Conservation (phyloP, 1,140 invertebrate species). For the Bombus ignitus region DNA sequence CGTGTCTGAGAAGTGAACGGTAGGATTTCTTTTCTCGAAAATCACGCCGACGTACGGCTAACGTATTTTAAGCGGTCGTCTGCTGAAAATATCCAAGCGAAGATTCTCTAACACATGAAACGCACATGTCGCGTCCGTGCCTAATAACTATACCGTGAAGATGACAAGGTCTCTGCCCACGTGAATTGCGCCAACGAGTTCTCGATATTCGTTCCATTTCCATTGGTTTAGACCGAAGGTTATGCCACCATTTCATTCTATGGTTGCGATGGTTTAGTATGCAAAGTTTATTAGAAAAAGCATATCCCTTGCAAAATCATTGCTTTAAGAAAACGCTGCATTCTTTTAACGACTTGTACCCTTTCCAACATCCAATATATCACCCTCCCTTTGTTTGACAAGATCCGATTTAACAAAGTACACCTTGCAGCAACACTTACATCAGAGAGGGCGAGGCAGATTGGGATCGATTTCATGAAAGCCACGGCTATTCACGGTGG, state of each 20-base stretch:
- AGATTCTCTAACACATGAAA: conserved; percentile 54
- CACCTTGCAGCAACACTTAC: conserved; percentile 18
- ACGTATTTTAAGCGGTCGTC: conserved; percentile 52
- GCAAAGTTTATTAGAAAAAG: too few relatives aligned
- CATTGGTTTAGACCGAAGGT: background rate
- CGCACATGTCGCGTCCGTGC: conserved; percentile 50
- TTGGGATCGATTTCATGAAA: conserved; percentile 45
- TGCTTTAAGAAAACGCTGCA: background rate
- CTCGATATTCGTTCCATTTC: conserved; percentile 31
- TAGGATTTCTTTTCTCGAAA: conserved; percentile 54
- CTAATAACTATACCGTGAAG: conserved; percentile 54
- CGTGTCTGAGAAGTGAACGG: background rate
- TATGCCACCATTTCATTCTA: background rate
- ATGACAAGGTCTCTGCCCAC: conserved; percentile 59
- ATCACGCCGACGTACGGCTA: conserved; percentile 15
- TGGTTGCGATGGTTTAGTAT: too few relatives aligned
- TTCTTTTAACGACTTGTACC: background rate
- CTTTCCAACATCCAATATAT: background rate
- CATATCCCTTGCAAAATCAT: too few relatives aligned
- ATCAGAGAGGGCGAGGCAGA: background rate
- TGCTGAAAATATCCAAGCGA: conserved; percentile 58
- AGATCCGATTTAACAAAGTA: conserved; percentile 36
- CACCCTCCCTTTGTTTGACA: background rate
- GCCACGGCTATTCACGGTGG: conserved; percentile 8
- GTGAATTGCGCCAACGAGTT: conserved; percentile 31